phyloP scores from a whole-genome alignment of 2,888 invertebrate species.

The Polyommatus iphigenia region DNA sequence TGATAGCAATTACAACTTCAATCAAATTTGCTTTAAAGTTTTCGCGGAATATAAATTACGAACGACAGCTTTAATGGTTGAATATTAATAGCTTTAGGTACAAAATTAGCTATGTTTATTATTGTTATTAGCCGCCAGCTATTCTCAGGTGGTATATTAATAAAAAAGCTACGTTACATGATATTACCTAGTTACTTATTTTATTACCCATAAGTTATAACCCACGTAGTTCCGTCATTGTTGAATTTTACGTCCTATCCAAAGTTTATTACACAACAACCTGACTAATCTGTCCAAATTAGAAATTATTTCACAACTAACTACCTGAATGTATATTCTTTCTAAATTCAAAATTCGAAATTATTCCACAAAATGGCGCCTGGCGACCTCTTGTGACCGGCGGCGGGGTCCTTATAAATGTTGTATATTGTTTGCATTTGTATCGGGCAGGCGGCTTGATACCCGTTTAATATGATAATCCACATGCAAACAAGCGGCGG shows the following conservation, averaged over 20 bases:
- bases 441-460: conserved; percentile 65
- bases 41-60: not conserved
- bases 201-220: too few species aligned
- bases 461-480: conserved; percentile 81
- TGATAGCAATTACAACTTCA: conserved; percentile 23
- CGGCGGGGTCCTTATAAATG: conserved; percentile 62
- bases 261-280: too few species aligned
- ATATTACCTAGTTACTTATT: too few species aligned
- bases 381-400: conserved; percentile 42
- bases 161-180: too few species aligned
- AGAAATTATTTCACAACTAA: too few species aligned
- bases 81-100: not conserved
- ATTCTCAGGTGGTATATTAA: not conserved
- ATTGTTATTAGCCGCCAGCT: not conserved
- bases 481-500: conserved; percentile 76
- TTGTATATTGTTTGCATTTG: conserved; percentile 74
- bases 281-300: too few species aligned
- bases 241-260: too few species aligned
- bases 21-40: conserved; percentile 23
- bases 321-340: too few species aligned
- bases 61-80: not conserved
- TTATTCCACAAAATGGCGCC: conserved; percentile 23
- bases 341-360: not conserved
- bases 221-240: too few species aligned
- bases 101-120: not conserved